Conservation (phyloP, 2,888 invertebrate genomes). For the Crossocerus cetratus region DNA sequence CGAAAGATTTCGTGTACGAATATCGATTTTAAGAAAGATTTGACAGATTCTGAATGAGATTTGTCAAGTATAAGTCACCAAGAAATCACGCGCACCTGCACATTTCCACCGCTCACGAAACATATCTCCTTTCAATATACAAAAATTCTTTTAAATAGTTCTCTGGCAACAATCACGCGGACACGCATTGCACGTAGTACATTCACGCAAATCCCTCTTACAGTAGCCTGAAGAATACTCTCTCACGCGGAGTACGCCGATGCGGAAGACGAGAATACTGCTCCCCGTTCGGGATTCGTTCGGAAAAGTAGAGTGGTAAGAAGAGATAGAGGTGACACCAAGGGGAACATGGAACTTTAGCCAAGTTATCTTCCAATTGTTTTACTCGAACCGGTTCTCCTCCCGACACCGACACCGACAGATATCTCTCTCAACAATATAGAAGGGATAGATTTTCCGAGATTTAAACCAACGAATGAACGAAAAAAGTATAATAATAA, state of each 20-base stretch:
- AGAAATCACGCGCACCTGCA: constrained; percentile 36
- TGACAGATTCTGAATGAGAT: neutral
- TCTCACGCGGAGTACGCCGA: constrained; percentile 41
- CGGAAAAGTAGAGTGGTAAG: constrained; percentile 24
- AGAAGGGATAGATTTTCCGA: constrained; percentile 42
- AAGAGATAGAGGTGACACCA: neutral
- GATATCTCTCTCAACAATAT: constrained; percentile 37
- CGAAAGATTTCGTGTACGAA: constrained; percentile 23
- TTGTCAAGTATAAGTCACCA: neutral
- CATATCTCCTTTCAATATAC: constrained; percentile 42
- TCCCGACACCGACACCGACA: constrained; percentile 43
- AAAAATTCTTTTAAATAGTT: constrained; percentile 55
- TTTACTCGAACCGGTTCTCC: constrained; percentile 8
- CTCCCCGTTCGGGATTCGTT: constrained; percentile 52
- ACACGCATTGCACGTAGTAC: constrained; percentile 29
- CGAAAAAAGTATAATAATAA: constrained; percentile 48
- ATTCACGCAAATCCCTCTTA: constrained; percentile 24
- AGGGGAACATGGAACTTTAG: neutral
- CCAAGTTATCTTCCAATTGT: too few relatives aligned
- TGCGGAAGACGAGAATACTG: constrained; percentile 71
- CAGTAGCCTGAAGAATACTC: constrained; percentile 10
- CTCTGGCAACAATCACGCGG: constrained; percentile 32
- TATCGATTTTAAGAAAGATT: constrained; percentile 17
- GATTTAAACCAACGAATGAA: constrained; percentile 50
- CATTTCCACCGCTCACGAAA: constrained; percentile 45